phyloP scores from a whole-genome alignment of 2,113 vertebrate genomes.

The Chitala chitala region DNA sequence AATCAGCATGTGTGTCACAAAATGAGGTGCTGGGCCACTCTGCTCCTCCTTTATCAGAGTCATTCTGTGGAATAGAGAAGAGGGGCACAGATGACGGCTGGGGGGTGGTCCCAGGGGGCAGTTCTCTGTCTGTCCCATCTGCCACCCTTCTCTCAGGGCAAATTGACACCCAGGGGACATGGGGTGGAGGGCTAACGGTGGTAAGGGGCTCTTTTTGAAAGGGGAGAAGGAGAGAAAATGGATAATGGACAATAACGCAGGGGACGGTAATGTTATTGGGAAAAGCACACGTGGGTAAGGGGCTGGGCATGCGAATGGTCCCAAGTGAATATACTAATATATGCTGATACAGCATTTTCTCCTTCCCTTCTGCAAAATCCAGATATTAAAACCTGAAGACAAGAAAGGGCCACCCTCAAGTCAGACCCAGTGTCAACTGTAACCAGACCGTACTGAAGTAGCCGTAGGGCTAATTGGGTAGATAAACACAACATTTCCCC shows the following conservation, averaged over 20 bases:
- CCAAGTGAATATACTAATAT: slow-evolving; percentile 41
- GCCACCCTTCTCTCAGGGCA: slow-evolving; percentile 61
- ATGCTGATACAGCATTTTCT: slow-evolving; percentile 14
- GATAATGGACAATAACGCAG: slow-evolving; percentile 61
- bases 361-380: slow-evolving; percentile 29
- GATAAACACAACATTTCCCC: slow-evolving; percentile 66
- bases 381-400: slow-evolving; percentile 7
- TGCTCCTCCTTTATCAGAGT: slow-evolving; percentile 29
- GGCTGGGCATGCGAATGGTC: slow-evolving; percentile 35
- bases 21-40: not conserved
- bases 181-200: slow-evolving; percentile 47
- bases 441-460: slow-evolving; percentile 54
- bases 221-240: slow-evolving; percentile 45
- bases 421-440: slow-evolving; percentile 59
- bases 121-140: slow-evolving; percentile 70
- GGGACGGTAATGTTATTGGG: slow-evolving; percentile 49
- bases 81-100: slow-evolving; percentile 21
- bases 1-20: not conserved
- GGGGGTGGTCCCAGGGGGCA: slow-evolving; percentile 56
- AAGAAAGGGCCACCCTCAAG: slow-evolving; percentile 18
- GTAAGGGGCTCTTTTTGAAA: slow-evolving; percentile 50
- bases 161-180: slow-evolving; percentile 66
- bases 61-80: not conserved
- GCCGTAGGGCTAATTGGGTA: slow-evolving; percentile 66
- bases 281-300: no score